phyloP scores from a whole-genome alignment of 1,140 invertebrate genomes.

The Octopus bimaculoides region DNA sequence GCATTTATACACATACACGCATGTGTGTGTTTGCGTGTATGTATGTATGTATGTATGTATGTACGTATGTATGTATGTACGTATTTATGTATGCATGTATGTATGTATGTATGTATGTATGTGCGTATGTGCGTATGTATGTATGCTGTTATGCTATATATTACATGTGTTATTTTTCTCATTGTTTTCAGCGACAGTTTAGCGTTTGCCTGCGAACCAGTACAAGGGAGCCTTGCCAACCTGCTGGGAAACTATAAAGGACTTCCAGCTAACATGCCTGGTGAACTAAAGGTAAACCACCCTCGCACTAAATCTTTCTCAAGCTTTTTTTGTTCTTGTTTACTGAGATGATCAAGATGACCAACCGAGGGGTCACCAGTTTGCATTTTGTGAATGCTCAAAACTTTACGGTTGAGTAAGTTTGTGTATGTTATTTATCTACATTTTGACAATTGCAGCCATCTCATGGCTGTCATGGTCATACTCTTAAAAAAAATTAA shows the following conservation, averaged over 20 bases:
- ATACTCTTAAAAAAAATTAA: too few relatives aligned
- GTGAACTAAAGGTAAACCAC: slow-evolving; percentile 50
- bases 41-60: not conserved
- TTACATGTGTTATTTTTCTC: not conserved
- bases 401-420: too few relatives aligned
- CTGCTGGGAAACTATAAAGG: slow-evolving; percentile 66
- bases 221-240: slow-evolving; percentile 83
- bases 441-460: too few relatives aligned
- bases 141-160: too few relatives aligned
- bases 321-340: not conserved
- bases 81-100: not conserved
- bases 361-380: too few relatives aligned
- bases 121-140: too few relatives aligned
- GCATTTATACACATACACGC: too few relatives aligned
- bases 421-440: too few relatives aligned
- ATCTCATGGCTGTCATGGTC: too few relatives aligned
- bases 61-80: not conserved
- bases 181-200: slow-evolving; percentile 68
- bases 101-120: not conserved
- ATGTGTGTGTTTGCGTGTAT: not conserved
- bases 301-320: too few relatives aligned
- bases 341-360: too few relatives aligned
- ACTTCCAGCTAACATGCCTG: slow-evolving; percentile 60
- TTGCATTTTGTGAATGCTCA: too few relatives aligned
- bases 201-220: slow-evolving; percentile 87